A percentile compares a stretch with the other conserved stretches of the same genome.
Evolutionary conservation across 64 coral and sea anemone species (phyloP).

Genomic region (Acropora tenuis): DNA sequence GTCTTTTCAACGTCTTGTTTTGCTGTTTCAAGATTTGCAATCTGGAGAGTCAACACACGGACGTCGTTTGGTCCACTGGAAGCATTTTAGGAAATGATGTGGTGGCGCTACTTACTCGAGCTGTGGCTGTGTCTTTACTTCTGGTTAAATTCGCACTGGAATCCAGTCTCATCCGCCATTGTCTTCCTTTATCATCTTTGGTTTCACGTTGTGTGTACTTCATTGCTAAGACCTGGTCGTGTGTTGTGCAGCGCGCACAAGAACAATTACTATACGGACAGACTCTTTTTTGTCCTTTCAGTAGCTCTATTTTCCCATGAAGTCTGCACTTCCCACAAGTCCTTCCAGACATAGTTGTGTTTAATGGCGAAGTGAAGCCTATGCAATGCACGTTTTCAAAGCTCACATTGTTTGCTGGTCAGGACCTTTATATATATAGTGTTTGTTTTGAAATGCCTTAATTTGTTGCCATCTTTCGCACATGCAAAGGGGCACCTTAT

Average conservation of each 20-base stretch:
- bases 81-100: slow-evolving; percentile 58
- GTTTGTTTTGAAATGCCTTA: slow-evolving; percentile 30
- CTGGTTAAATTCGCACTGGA: slow-evolving; percentile 38
- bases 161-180: slow-evolving; percentile 34
- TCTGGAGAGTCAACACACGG: slow-evolving; percentile 30
- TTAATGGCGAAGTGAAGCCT: slow-evolving; percentile 51
- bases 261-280: slow-evolving; percentile 52
- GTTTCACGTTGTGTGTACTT: slow-evolving; percentile 21
- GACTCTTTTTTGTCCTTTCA: slow-evolving; percentile 55
- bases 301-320: slow-evolving; percentile 43
- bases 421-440: slow-evolving; percentile 30
- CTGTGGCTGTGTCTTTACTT: slow-evolving; percentile 46
- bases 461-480: slow-evolving; percentile 36
- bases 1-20: slow-evolving; percentile 35
- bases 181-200: slow-evolving; percentile 46
- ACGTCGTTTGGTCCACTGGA: slow-evolving; percentile 9
- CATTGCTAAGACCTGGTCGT: slow-evolving; percentile 46
- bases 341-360: slow-evolving; percentile 54
- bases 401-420: slow-evolving; percentile 39
- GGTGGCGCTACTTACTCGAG: slow-evolving; percentile 35
- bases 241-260: slow-evolving; percentile 40
- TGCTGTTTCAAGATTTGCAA: slow-evolving; percentile 60
- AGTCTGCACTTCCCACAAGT: slow-evolving; percentile 55
- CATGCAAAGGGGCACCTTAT: slow-evolving; percentile 31
- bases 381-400: slow-evolving; percentile 32